Conservation (phyloP, 2,113 vertebrate species). For the Notiomystis cincta region DNA sequence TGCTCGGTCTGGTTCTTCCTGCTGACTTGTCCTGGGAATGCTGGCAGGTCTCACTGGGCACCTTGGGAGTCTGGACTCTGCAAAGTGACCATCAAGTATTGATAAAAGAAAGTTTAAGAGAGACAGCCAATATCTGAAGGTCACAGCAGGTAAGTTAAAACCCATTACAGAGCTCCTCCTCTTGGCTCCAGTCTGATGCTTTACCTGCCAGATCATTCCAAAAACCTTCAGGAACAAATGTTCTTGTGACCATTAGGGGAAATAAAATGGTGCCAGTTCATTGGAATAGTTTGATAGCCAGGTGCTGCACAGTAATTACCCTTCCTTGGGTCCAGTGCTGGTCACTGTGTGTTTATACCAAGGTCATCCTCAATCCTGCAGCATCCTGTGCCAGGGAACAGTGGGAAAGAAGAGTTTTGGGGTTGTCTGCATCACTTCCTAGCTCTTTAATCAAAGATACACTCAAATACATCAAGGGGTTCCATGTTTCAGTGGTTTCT, state of each 20-base stretch:
- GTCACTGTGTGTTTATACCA: neutral
- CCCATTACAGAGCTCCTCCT: conserved; percentile 9
- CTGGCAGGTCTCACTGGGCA: neutral
- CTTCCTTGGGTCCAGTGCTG: neutral
- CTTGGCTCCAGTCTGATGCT: conserved; percentile 24
- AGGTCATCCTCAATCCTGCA: neutral
- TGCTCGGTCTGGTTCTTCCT: neutral
- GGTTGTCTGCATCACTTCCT: neutral
- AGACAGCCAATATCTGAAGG: neutral
- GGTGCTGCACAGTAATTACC: conserved; percentile 18
- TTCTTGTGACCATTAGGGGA: conserved; percentile 17
- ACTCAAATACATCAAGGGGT: fast-evolving
- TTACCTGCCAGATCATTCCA: conserved; percentile 40
- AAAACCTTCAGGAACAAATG: conserved; percentile 44
- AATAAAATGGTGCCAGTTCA: conserved; percentile 26
- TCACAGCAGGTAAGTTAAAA: conserved; percentile 28
- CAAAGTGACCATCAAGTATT: neutral
- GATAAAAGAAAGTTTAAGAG: neutral
- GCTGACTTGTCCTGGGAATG: neutral
- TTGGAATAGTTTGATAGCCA: neutral
- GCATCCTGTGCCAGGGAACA: neutral
- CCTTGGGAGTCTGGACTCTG: neutral
- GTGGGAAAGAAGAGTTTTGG: neutral
- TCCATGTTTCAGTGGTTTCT: neutral
- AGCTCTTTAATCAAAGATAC: neutral